Percentiles rank a stretch among this genome's conserved stretches.
phyloP scores from a whole-genome alignment of 2,113 vertebrate genomes.

The Ploceus nigricollis region DNA sequence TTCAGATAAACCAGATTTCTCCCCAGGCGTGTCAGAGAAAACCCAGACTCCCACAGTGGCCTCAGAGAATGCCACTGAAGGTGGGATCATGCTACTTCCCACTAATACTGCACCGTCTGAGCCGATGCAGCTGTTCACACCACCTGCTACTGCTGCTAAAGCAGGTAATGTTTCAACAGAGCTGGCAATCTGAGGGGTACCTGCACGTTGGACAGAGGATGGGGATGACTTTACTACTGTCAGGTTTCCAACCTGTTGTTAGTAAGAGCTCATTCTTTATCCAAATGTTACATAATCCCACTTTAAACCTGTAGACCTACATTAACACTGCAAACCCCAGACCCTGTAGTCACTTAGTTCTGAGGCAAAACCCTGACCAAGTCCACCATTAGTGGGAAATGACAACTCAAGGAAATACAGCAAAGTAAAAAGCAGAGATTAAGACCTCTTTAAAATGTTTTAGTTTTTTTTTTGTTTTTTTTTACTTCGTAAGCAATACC shows the following conservation, averaged over 20 bases:
- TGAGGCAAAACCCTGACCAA: background rate
- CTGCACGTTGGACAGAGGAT: background rate
- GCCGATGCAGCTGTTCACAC: background rate
- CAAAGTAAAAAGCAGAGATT: background rate
- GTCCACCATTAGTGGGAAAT: background rate
- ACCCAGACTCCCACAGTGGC: background rate
- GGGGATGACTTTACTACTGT: background rate
- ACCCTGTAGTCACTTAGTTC: background rate
- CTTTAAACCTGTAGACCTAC: background rate
- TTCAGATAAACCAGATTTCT: constrained; percentile 38
- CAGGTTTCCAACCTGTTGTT: background rate
- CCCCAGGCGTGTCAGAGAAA: background rate
- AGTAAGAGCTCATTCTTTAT: background rate
- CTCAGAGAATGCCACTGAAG: background rate
- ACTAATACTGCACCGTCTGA: background rate
- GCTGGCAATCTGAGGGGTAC: background rate
- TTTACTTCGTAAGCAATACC: background rate
- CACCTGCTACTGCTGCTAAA: background rate
- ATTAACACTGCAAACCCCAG: background rate
- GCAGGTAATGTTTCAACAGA: constrained; percentile 67
- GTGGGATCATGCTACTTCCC: background rate
- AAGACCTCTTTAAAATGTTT: background rate
- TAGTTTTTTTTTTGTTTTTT: background rate
- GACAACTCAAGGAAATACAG: background rate
- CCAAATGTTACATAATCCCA: background rate